A percentile compares a stretch with the other conserved stretches of the same genome.
Conservation (phyloP, 1,140 invertebrate genomes). For the Branchinecta lindahli region DNA sequence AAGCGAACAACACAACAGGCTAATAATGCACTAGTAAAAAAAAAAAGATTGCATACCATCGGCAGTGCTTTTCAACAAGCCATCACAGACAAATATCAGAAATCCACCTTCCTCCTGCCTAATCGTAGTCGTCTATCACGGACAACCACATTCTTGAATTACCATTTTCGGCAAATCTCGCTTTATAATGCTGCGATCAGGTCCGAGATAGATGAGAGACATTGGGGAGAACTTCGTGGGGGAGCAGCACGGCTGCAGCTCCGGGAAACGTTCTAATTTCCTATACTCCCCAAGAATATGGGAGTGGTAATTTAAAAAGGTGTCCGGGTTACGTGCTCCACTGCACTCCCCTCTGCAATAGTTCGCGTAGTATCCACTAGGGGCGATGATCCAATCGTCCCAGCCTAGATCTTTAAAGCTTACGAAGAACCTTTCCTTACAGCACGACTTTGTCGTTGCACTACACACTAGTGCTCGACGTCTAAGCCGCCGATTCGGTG, state of each 20-base stretch:
- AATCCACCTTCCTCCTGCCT: too few relatives aligned
- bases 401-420: slow-evolving; percentile 76
- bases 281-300: slow-evolving; percentile 77
- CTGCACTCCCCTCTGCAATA: slow-evolving; percentile 78
- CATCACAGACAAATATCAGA: not conserved
- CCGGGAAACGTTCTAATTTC: slow-evolving; percentile 48
- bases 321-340: slow-evolving; percentile 54
- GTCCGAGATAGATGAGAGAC: slow-evolving; percentile 83
- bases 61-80: not conserved
- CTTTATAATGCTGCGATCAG: slow-evolving; percentile 77
- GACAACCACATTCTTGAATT: slow-evolving; percentile 87
- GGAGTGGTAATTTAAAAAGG: slow-evolving; percentile 68
- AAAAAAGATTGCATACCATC: too few relatives aligned
- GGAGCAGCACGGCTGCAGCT: slow-evolving; percentile 79
- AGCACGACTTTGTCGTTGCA: slow-evolving; percentile 57
- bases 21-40: too few relatives aligned
- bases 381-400: slow-evolving; percentile 90
- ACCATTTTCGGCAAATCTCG: slow-evolving; percentile 89
- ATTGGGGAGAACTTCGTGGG: slow-evolving; percentile 79
- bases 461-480: slow-evolving; percentile 66
- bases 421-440: slow-evolving; percentile 77
- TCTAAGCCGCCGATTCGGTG: slow-evolving; percentile 37
- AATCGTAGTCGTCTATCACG: slow-evolving; percentile 32
- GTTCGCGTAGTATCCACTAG: slow-evolving; percentile 71
- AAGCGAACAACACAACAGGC: too few relatives aligned